phyloP scores from a whole-genome alignment of 2,888 invertebrate species.

The Caenorhabditis doughertyi region DNA sequence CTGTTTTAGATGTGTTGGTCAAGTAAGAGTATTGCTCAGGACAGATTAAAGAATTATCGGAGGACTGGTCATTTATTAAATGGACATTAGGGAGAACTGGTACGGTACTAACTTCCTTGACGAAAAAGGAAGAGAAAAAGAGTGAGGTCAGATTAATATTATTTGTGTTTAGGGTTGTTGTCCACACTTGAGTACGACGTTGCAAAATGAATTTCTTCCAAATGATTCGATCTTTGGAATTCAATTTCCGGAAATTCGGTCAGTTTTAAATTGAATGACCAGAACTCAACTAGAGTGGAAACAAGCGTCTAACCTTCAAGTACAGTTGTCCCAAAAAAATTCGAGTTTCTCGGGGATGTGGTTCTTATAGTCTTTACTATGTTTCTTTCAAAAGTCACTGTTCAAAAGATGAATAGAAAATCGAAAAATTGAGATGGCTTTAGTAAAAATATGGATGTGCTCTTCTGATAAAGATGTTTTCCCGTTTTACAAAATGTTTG shows the following conservation, averaged over 20 bases:
- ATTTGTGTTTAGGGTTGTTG: constrained; percentile 25
- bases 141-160: constrained; percentile 5
- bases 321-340: background rate
- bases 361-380: too few species aligned
- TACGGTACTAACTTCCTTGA: constrained; percentile 32
- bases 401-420: too few species aligned
- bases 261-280: constrained; percentile 8
- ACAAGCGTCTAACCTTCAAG: too few species aligned
- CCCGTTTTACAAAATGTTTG: too few species aligned
- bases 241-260: constrained; percentile 23
- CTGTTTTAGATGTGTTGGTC: constrained; percentile 8
- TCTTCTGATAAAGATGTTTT: too few species aligned
- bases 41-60: constrained; percentile 22
- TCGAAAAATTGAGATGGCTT: too few species aligned
- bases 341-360: too few species aligned
- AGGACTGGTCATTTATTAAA: constrained; percentile 12
- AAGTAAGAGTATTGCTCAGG: constrained; percentile 1
- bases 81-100: constrained; percentile 18
- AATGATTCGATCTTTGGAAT: constrained; percentile 18
- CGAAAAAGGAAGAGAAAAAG: background rate
- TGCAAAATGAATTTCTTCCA: constrained; percentile 6
- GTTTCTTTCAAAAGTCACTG: too few species aligned
- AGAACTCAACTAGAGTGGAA: constrained; percentile 4
- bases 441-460: too few species aligned
- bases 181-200: constrained; percentile 12